phyloP scores from a whole-genome alignment of 2,113 vertebrate genomes.

The Ctenomys sociabilis region DNA sequence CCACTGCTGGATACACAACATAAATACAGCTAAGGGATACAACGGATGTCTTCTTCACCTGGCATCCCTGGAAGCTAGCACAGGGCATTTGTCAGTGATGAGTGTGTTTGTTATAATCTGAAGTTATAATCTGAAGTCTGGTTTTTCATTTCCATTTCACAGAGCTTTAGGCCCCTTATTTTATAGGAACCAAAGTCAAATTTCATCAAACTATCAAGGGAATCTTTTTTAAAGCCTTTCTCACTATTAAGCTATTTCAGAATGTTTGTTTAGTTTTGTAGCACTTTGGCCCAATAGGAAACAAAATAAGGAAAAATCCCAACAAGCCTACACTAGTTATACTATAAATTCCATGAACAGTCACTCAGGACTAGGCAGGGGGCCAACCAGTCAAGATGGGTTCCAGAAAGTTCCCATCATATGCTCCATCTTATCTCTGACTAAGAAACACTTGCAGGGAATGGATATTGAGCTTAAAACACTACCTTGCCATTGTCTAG shows the following conservation, averaged over 20 bases:
- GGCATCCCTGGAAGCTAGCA: not conserved
- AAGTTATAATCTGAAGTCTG: not conserved
- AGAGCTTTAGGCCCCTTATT: not conserved
- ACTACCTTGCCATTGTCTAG: slow-evolving; percentile 92
- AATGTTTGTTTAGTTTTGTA: slow-evolving; percentile 28
- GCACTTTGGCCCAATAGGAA: slow-evolving; percentile 16
- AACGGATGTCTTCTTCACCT: not conserved
- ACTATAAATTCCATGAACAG: not conserved
- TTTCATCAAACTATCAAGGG: slow-evolving; percentile 26
- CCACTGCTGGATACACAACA: not conserved
- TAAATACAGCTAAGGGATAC: not conserved
- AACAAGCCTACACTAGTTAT: slow-evolving; percentile 12
- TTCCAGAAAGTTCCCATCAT: not conserved
- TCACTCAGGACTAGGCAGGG: not conserved
- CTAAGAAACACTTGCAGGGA: slow-evolving; percentile 69
- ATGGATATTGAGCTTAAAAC: slow-evolving; percentile 79
- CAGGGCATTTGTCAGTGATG: not conserved
- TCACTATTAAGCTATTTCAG: slow-evolving; percentile 55
- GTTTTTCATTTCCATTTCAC: slow-evolving; percentile 4
- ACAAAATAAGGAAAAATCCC: not conserved
- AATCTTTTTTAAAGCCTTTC: not conserved
- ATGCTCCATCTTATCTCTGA: slow-evolving; percentile 58
- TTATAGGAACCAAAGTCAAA: not conserved
- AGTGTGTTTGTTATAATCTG: not conserved
- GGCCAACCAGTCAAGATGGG: not conserved